These are phyloP conservation scores for Uloborus plumipes DNA, from an alignment of 2,888 invertebrate genomes.

Conservation along the genomic window DNA sequence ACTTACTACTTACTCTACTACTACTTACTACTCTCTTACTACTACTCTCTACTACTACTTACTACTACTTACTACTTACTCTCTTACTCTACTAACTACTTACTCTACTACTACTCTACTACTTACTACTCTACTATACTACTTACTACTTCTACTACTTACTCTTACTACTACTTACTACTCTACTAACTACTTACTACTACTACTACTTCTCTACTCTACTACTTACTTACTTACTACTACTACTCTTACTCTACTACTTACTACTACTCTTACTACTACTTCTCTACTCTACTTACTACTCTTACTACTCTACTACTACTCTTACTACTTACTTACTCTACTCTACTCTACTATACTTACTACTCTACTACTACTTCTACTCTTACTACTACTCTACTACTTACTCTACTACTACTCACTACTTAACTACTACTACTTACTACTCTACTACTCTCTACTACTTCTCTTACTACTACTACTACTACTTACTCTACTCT, in stretches of 20 bases:
- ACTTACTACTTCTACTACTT: neutral
- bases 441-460: slow-evolving; percentile 1
- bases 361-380: neutral
- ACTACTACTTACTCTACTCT: neutral
- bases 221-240: neutral
- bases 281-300: neutral
- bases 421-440: neutral
- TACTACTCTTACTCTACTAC: neutral
- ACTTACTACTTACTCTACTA: neutral
- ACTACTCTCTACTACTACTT: neutral
- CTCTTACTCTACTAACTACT: neutral
- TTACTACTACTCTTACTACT: neutral
- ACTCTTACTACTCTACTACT: no score
- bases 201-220: neutral
- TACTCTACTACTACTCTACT: neutral
- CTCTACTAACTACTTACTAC: neutral
- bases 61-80: no score
- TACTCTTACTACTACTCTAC: neutral
- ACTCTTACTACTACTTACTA: neutral
- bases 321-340: neutral
- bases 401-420: no score
- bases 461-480: neutral
- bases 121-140: neutral
- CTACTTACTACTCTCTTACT: neutral
- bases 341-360: neutral